Evolutionary conservation across 2,797 vertebrate species (phyloP).

Genomic region (Spinus pinus): DNA sequence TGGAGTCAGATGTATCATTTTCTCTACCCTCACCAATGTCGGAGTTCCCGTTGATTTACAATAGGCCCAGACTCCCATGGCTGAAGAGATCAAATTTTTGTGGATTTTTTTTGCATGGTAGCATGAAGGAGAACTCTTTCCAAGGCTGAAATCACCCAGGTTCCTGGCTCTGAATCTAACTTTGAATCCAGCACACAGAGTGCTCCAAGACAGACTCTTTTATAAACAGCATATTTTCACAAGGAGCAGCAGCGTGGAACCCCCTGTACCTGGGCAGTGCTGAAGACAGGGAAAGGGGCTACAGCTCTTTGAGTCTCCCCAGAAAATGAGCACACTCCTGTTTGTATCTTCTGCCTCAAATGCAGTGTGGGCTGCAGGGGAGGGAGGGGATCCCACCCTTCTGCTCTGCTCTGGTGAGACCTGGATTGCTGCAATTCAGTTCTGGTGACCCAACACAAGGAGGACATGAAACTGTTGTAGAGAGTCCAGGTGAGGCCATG

Average conservation of each 20-base stretch:
- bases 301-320: background rate
- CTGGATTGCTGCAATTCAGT: background rate
- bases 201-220: background rate
- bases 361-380: fast-evolving
- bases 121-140: background rate
- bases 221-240: background rate
- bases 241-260: background rate
- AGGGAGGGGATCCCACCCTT: background rate
- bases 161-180: background rate
- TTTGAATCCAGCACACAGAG: background rate
- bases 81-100: background rate
- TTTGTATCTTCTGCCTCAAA: background rate
- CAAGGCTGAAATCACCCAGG: background rate
- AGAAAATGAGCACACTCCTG: background rate
- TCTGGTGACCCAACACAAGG: background rate
- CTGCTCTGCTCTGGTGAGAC: background rate
- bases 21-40: too few relatives aligned
- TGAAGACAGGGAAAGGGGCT: background rate
- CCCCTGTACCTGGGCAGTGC: background rate
- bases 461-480: background rate
- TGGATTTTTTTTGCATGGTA: background rate
- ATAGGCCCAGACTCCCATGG: background rate
- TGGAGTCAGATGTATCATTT: too few relatives aligned
- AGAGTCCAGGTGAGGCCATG: fast-evolving
- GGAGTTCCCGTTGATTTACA: too few relatives aligned